Evolutionary conservation across 2,113 vertebrate genomes (phyloP).

Genomic region (Phoenicopterus ruber): DNA sequence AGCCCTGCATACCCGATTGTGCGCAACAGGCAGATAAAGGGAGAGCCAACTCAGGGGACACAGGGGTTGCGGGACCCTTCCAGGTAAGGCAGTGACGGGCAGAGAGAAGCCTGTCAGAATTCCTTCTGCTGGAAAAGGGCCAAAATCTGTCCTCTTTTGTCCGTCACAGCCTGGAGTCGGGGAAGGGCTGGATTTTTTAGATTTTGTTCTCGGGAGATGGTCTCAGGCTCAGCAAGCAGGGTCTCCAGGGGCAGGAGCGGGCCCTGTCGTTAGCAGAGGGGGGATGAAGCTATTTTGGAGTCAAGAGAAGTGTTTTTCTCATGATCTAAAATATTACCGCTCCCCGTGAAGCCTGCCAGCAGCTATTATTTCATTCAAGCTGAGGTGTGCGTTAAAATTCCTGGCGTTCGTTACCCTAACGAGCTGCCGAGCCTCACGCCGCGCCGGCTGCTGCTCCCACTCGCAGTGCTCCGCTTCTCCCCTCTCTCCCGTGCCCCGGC

Average conservation of each 20-base stretch:
- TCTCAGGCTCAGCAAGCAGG: background rate
- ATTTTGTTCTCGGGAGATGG: background rate
- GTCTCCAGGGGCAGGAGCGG: background rate
- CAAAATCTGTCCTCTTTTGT: background rate
- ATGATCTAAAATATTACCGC: background rate
- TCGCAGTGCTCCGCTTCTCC: background rate
- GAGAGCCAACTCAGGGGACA: background rate
- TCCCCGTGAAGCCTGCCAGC: background rate
- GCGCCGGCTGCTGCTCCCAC: background rate
- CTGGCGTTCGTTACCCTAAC: background rate
- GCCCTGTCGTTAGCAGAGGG: too few species aligned
- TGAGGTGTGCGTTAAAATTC: background rate
- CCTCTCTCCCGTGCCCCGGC: rapidly evolving
- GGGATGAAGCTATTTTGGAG: background rate
- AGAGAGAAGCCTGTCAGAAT: background rate
- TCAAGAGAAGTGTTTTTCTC: background rate
- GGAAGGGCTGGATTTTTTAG: background rate
- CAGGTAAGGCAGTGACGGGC: background rate
- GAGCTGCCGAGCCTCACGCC: background rate
- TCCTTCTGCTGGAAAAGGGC: background rate
- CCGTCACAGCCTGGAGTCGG: background rate
- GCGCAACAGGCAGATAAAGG: background rate
- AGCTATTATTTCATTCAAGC: background rate
- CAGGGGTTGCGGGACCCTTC: too few species aligned
- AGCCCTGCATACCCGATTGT: background rate